phyloP scores from a whole-genome alignment of 2,113 vertebrate genomes.

The Halcyon senegalensis region DNA sequence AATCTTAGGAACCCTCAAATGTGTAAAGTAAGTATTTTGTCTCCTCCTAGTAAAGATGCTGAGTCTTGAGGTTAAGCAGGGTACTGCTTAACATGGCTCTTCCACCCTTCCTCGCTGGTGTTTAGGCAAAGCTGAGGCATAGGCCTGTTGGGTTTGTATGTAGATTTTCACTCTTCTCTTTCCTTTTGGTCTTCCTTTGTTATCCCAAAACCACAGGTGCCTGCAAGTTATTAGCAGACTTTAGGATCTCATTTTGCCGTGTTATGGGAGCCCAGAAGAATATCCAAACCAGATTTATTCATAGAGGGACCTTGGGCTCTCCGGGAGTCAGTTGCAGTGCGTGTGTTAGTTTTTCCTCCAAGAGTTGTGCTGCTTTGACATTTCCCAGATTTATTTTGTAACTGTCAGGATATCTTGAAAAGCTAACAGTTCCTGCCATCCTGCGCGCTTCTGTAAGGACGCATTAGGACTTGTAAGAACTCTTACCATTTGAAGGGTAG shows the following conservation, averaged over 20 bases:
- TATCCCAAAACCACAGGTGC: not conserved
- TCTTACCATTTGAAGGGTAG: not conserved
- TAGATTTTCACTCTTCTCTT: not conserved
- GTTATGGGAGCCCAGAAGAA: not conserved
- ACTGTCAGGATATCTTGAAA: not conserved
- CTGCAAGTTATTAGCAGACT: not conserved
- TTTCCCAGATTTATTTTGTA: not conserved
- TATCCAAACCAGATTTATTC: not conserved
- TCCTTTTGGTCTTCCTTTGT: not conserved
- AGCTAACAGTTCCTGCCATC: fast-evolving
- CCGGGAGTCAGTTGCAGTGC: not conserved
- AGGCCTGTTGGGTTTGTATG: fast-evolving
- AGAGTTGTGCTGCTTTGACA: not conserved
- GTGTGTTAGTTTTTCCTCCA: not conserved
- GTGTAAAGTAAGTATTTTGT: not conserved
- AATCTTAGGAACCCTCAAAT: not conserved
- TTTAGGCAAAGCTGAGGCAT: not conserved
- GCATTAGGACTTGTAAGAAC: not conserved
- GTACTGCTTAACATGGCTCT: not conserved
- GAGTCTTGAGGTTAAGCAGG: not conserved
- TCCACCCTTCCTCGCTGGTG: not conserved
- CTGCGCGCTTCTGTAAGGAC: fast-evolving
- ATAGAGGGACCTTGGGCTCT: not conserved
- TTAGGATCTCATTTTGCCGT: fast-evolving
- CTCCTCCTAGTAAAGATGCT: not conserved